These are phyloP conservation scores for Caracal caracal DNA, from an alignment of 2,113 vertebrate genomes.

Conservation along the genomic window DNA sequence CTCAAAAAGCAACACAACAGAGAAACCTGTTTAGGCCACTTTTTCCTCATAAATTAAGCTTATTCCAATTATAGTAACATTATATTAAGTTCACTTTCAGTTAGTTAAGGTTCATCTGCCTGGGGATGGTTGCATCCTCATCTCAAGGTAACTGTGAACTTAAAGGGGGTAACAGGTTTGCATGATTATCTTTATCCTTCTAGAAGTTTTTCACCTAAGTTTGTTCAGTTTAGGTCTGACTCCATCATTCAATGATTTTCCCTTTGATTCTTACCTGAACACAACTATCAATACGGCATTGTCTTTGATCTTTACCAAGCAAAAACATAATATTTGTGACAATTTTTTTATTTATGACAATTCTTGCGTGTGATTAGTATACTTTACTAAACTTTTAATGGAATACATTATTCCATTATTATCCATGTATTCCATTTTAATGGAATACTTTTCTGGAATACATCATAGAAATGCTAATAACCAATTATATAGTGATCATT, in stretches of 20 bases:
- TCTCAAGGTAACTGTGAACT: not conserved
- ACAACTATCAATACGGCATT: not conserved
- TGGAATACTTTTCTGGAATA: too few relatives aligned
- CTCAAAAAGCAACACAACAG: not conserved
- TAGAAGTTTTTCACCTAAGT: not conserved
- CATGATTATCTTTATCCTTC: not conserved
- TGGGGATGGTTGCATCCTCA: not conserved
- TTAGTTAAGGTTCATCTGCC: not conserved
- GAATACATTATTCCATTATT: not conserved
- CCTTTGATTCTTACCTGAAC: not conserved
- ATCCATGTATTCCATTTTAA: too few relatives aligned
- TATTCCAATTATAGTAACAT: not conserved
- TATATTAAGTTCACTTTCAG: not conserved
- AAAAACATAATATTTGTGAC: not conserved
- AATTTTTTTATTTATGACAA: not conserved
- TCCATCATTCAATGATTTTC: fast-evolving
- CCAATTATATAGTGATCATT: not conserved
- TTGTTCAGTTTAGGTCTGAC: not conserved
- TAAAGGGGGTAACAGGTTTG: not conserved
- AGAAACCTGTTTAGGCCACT: not conserved
- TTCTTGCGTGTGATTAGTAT: not conserved
- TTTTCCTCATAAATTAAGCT: not conserved
- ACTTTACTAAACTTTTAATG: not conserved
- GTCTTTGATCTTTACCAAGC: not conserved
- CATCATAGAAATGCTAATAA: not conserved